Evolutionary conservation across 1,140 invertebrate genomes (phyloP), one percentile per base, ranked within the genome.

Genomic region (Lamellibrachia luymesi): DNA sequence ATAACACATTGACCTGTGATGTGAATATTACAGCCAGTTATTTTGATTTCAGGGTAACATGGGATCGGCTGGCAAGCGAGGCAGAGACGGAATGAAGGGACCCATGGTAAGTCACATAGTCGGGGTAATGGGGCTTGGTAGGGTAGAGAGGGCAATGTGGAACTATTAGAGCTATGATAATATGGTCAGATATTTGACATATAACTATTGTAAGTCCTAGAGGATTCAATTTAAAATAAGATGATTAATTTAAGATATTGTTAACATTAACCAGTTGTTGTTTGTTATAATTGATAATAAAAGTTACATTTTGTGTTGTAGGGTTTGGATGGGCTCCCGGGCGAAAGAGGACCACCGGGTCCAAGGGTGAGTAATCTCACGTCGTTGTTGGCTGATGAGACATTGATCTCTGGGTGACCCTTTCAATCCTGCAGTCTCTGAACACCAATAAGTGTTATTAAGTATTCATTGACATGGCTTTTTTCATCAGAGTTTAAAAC

Each of bases 261-360:
- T 50, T 91, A 51, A 91, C 8, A 91, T n/a, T 50, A 38, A 50
- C 90, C 50, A 91, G 50, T 50, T 91, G 52, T 56, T 7, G 13
- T 56, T 6, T 56, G 52, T 80, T 10, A 22, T 80, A 80, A 38
- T 51, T 92, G 27, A 52, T 52, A 52, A 92, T n/a, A 52, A 92
- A 0, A 52, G 22, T 17, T 52, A 22, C 22, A 4, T 92, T 8
- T 51, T 92, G 50, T 52, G n/a, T 52, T 92, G 92, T 92, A 51
- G 52, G 50, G 50, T 51, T 50, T 92, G 8, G 27, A 25, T 50
- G 93, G 93, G 13, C 50, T n/a, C 6, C 1, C 90, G 17, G 93
- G 93, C 0, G 93, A 93, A 17, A 93, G 93, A 92, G 93, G 93
- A 38, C 64, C 91, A 49, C 51, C 38, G 7, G 93, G 93, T n/a